Evolutionary conservation across 2,113 vertebrate species (phyloP).

Genomic region (Rhizomys pruinosus): DNA sequence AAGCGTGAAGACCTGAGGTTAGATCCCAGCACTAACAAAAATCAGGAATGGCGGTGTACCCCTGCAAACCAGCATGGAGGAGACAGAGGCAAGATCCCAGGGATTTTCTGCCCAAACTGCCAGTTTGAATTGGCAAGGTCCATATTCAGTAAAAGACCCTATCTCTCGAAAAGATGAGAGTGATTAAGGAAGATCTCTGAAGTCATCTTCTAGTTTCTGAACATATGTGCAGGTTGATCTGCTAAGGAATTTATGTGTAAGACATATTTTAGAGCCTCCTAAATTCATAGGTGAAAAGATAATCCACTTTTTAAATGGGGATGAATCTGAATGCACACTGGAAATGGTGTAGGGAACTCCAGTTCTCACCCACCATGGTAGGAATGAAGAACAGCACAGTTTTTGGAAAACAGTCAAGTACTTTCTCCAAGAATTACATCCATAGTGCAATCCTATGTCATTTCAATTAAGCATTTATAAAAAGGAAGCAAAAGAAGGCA

Average conservation of each 20-base stretch:
- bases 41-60: no score
- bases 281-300: conserved; percentile 35
- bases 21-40: neutral
- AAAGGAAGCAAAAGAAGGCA: conserved; percentile 14
- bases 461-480: neutral
- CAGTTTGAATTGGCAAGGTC: neutral
- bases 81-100: neutral
- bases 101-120: no score
- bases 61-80: neutral
- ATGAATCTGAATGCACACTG: neutral
- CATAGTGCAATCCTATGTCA: neutral
- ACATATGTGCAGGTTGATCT: neutral
- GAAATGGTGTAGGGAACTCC: neutral
- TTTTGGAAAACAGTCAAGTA: neutral
- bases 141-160: neutral
- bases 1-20: neutral
- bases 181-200: neutral
- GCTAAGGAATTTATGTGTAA: conserved; percentile 5
- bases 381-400: no score
- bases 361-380: neutral
- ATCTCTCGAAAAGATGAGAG: no score
- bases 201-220: no score
- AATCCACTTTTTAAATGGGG: neutral
- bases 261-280: neutral
- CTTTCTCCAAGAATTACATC: neutral